A percentile compares a stretch with the other conserved stretches of the same genome.
Evolutionary conservation across 1,140 invertebrate genomes (phyloP).

Genomic region (Microplitis mediator): DNA sequence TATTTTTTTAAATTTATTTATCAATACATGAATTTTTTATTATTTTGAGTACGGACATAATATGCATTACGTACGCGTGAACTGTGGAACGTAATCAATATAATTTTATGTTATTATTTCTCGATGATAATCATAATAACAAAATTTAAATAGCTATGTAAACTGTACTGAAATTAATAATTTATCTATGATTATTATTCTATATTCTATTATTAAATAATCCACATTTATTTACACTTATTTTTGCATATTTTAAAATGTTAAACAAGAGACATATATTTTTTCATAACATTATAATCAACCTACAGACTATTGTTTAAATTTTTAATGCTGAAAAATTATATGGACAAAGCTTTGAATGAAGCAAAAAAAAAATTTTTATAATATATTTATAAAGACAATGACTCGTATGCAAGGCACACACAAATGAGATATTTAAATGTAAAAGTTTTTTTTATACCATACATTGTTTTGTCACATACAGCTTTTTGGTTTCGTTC

Average conservation of each 20-base stretch:
- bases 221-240: not conserved
- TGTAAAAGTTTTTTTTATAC: not conserved
- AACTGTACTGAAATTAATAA: not conserved
- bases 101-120: not conserved
- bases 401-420: not conserved
- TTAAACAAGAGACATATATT: not conserved
- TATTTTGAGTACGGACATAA: not conserved
- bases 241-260: not conserved
- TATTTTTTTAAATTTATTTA: not conserved
- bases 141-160: not conserved
- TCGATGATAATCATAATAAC: not conserved
- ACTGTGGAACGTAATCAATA: constrained; percentile 8
- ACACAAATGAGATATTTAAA: not conserved
- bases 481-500: constrained; percentile 95
- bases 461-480: constrained; percentile 7
- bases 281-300: not conserved
- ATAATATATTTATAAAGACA: not conserved
- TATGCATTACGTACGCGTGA: not conserved
- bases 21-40: not conserved
- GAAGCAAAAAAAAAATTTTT: not conserved
- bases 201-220: not conserved
- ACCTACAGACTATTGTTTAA: not conserved
- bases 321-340: not conserved
- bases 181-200: not conserved
- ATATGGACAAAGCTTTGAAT: not conserved